Base-by-base conservation (phyloP, 2,888 invertebrate species). In the Ornithoptera alexandrae region DNA sequence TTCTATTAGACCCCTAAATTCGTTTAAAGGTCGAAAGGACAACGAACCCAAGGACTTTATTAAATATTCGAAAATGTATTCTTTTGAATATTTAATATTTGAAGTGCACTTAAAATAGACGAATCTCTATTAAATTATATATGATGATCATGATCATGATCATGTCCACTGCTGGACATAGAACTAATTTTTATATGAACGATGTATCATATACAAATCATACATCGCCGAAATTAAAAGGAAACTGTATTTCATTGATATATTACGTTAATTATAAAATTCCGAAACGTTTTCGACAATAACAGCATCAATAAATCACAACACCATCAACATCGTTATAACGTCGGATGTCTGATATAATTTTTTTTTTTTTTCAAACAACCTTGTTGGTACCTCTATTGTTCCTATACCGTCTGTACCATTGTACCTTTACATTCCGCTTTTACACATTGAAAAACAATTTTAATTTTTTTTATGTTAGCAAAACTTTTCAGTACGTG, bases 261-360 rank as follows among this genome's bases (percentile, higher is more conserved):
- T 57, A 64, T 64, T 57, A 56, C 39, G 39, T 57, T 64, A 39
- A 64, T 64, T 64, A 64, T 20, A 39, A 30, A 64, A 64, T 64
- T 36, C 56, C 56, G 20, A 20, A 61, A 18, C 64, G 10, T 57
- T n/a, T 57, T 10, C n/a, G 57, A 64, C 64, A 64, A 57, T 64
- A 36, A 36, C 56, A 22, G 20, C 56, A 8, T 39, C 39, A 56
- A 64, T 57, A 64, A 64, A 64, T 64, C 57, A 20, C n/a, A 10
- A 6, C 63, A 17, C 15, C 50, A 50, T n/a, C 30, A 5, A 30
- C 30, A 30, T 53, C 18, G 18, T 53, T 53, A 22, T 22, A 15
- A 10, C 57, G 22, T 58, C 22, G 10, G 1, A 58, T 22, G 57
- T 10, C 24, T 15, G 24, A 22, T 22, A 58, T 58, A 20, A 56